phyloP scores from a whole-genome alignment of 2,888 invertebrate genomes.

The Pristionchus mayeri region DNA sequence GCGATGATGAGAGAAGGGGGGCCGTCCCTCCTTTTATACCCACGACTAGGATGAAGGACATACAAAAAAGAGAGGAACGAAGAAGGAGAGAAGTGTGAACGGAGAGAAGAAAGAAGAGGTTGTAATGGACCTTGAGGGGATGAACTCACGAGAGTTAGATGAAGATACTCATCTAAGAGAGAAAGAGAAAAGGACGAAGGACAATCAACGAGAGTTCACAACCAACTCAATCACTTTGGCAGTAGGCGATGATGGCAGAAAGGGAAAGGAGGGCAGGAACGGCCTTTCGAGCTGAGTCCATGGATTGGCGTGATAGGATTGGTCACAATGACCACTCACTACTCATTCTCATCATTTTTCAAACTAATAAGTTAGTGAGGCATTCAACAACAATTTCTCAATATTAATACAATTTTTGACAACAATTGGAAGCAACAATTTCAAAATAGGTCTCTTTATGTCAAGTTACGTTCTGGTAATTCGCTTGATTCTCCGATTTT shows the following conservation, averaged over 20 bases:
- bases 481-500: too few species aligned
- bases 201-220: conserved; percentile 27
- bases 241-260: background rate
- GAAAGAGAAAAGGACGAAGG: background rate
- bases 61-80: conserved; percentile 27
- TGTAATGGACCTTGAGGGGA: conserved; percentile 36
- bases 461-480: too few species aligned
- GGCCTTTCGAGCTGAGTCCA: too few species aligned
- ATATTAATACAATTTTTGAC: too few species aligned
- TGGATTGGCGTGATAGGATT: too few species aligned
- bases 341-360: too few species aligned
- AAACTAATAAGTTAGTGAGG: too few species aligned
- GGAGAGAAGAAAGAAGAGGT: conserved; percentile 12
- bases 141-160: conserved; percentile 24
- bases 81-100: conserved; percentile 42
- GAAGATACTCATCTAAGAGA: conserved; percentile 11
- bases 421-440: too few species aligned
- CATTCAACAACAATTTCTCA: too few species aligned
- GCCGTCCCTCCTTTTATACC: conserved; percentile 15
- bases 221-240: background rate
- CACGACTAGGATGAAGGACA: background rate
- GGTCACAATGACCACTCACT: too few species aligned
- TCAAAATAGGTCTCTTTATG: too few species aligned
- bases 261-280: too few species aligned
- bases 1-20: conserved; percentile 6